Evolutionary conservation across 1,140 invertebrate genomes (phyloP).

Genomic region (Drosophila lini): DNA sequence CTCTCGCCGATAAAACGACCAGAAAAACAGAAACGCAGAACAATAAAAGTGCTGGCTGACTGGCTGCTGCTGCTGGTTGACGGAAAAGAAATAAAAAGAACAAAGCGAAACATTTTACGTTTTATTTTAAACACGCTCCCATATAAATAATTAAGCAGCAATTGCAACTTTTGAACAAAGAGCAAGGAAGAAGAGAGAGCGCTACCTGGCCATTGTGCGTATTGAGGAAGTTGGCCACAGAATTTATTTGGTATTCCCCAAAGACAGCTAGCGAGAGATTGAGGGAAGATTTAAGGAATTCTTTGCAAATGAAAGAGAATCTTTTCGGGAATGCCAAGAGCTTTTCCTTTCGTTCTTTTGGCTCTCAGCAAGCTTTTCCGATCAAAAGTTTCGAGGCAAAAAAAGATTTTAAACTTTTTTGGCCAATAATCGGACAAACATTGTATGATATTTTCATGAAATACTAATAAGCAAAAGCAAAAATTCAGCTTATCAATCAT

Average conservation of each 20-base stretch:
- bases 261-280: conserved; percentile 21
- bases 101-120: conserved; percentile 58
- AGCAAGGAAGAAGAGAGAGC: conserved; percentile 7
- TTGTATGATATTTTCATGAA: not conserved
- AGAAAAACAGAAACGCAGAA: conserved; percentile 36
- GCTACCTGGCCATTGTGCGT: conserved; percentile 8
- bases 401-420: conserved; percentile 1
- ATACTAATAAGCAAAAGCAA: not conserved
- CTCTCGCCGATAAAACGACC: conserved; percentile 43
- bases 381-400: not conserved
- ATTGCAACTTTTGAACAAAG: conserved; percentile 43
- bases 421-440: conserved; percentile 1
- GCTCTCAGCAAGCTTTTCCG: not conserved
- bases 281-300: not conserved
- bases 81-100: conserved; percentile 44
- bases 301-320: conserved; percentile 5
- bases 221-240: conserved; percentile 41
- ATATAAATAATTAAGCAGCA: conserved; percentile 46
- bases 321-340: conserved; percentile 7
- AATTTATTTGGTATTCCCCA: conserved; percentile 42
- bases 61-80: conserved; percentile 29
- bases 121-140: conserved; percentile 53
- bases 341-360: conserved; percentile 2
- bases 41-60: conserved; percentile 38
- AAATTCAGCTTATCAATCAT: conserved; percentile 1